These are phyloP conservation scores for Ladona fulva DNA, from an alignment of 1,140 invertebrate genomes.

Conservation along the genomic window DNA sequence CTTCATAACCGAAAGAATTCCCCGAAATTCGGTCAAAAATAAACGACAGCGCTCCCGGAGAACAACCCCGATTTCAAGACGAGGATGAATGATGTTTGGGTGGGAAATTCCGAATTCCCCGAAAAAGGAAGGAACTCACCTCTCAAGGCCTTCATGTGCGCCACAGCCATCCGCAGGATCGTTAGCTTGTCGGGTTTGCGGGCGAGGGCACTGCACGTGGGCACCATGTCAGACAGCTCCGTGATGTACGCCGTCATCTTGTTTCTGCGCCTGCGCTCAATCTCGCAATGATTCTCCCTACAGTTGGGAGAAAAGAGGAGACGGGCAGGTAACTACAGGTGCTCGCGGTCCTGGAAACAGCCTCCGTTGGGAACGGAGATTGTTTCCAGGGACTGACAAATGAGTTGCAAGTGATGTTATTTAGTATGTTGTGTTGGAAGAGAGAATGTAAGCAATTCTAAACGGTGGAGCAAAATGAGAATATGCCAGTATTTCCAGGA, in stretches of 20 bases:
- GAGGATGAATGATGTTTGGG: too few species aligned
- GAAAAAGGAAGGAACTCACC: conserved; percentile 48
- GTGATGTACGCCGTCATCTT: conserved; percentile 99
- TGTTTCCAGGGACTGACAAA: too few species aligned
- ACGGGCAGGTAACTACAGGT: conserved; percentile 12
- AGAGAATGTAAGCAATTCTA: too few species aligned
- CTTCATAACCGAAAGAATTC: too few species aligned
- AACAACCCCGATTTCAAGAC: too few species aligned
- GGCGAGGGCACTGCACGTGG: conserved; percentile 92
- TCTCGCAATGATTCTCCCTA: conserved; percentile 99
- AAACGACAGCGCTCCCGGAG: too few species aligned
- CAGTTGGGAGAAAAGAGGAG: conserved; percentile 34
- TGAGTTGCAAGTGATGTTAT: too few species aligned
- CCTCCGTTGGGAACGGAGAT: too few species aligned
- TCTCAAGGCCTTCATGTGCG: conserved; percentile 95
- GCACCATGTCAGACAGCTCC: conserved; percentile 99
- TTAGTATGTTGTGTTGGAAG: too few species aligned
- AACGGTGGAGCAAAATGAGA: too few species aligned
- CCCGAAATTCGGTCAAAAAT: too few species aligned
- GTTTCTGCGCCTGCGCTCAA: conserved; percentile 92
- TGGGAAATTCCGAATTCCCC: not conserved
- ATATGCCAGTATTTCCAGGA: too few species aligned
- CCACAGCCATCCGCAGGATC: conserved; percentile 97
- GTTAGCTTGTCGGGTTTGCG: conserved; percentile 99
- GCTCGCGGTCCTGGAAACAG: not conserved